A percentile compares a stretch with the other conserved stretches of the same genome.
Conservation (phyloP, 2,888 invertebrate species). For the Tipula unca region DNA sequence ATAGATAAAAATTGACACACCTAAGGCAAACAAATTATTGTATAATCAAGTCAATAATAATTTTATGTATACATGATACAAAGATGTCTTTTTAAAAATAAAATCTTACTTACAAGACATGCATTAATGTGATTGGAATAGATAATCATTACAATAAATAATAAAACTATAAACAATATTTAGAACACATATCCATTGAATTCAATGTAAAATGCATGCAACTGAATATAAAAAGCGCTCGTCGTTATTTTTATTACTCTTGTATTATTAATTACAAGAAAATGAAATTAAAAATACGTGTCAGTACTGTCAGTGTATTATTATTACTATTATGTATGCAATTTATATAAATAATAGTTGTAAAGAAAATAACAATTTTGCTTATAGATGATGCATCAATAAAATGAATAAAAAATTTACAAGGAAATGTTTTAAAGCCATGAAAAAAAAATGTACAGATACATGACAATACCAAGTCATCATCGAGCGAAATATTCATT, state of each 20-base stretch:
- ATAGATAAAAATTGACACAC: neutral
- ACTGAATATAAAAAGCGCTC: neutral
- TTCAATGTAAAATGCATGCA: neutral
- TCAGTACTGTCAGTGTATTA: neutral
- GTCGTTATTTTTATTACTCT: neutral
- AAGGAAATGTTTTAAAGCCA: neutral
- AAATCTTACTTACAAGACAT: neutral
- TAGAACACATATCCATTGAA: neutral
- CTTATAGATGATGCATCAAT: neutral
- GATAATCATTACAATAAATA: neutral
- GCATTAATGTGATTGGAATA: neutral
- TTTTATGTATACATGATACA: neutral
- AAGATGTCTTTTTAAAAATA: neutral
- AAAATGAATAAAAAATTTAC: neutral
- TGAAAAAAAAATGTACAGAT: neutral
- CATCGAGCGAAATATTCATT: neutral
- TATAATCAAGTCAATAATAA: neutral
- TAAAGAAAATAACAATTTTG: neutral
- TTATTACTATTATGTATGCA: neutral
- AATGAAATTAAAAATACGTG: slow-evolving; percentile 2
- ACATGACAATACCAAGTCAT: neutral
- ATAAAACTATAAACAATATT: neutral
- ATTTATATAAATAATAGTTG: neutral
- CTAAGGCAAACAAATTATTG: neutral
- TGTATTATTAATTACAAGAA: neutral